Base-by-base conservation (phyloP, 2,797 vertebrate species). In the Enteromius treurensis region DNA sequence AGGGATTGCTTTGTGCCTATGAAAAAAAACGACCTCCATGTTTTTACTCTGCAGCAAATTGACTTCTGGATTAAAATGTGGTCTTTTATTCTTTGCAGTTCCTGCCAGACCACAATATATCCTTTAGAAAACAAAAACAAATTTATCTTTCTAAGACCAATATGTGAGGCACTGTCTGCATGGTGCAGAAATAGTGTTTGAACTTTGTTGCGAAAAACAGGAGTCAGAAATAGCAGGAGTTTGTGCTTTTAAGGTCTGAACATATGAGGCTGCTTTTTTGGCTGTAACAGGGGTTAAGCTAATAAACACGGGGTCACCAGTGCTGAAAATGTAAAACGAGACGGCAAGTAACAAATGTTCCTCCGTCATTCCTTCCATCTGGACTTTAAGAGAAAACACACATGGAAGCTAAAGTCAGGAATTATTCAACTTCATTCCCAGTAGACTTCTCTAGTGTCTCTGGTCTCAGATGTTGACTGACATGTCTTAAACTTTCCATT, bases 271-370 rank as follows among this genome's bases (percentile, higher is more conserved):
- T 86, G 82, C 87, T 87, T 79, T 90, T 84, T 65, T 80, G 77
- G 79, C 77, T 85, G 82, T 77, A 84, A 68, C 75, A 87, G 90
- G 90, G 91, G 90, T 92, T 86, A 90, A 87, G 85, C 91, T 88
- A 91, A 92, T 92, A 93, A 93, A 93, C 86, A 86, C 67, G 64
- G 84, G 89, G 91, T 93, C 91, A 91, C 87, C 88, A 74, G 88
- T 85, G 87, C 79, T 88, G 87, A 84, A 86, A 85, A 86, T 90
- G 91, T 91, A 92, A 90, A 93, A 93, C 51, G 78, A 90, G 88
- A 87, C 89, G 85, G 85, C 74, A 86, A 90, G 79, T 45, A 86
- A 87, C 88, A 89, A 90, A 90, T 86, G 88, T 80, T 83, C 55
- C 75, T 76, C 62, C 49, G 90, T 87, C 84, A 89, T 85, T 84